Conservation (phyloP, 2,113 vertebrate genomes). For the Nematolebias whitei region DNA sequence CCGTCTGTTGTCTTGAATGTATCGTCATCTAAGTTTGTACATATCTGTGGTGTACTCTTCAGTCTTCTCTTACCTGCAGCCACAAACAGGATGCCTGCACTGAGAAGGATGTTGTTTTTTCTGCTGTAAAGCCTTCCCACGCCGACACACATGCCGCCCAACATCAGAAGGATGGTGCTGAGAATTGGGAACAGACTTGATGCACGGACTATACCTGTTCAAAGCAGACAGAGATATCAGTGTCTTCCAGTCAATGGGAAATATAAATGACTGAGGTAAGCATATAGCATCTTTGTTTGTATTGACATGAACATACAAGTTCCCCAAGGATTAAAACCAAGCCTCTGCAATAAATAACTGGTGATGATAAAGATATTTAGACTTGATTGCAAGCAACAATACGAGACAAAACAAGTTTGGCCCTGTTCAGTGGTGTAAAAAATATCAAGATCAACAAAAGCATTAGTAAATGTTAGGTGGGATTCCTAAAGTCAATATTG, state of each 20-base stretch:
- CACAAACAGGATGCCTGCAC: constrained; percentile 95
- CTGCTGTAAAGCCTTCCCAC: constrained; percentile 91
- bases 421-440: too few species aligned
- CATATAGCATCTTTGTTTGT: neutral
- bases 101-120: constrained; percentile 94
- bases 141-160: constrained; percentile 92
- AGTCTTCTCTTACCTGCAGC: constrained; percentile 85
- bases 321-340: neutral
- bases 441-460: too few species aligned
- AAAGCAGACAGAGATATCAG: constrained; percentile 7
- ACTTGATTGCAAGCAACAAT: too few species aligned
- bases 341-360: too few species aligned
- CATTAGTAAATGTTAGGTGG: too few species aligned
- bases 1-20: neutral
- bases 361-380: too few species aligned
- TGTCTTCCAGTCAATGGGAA: neutral
- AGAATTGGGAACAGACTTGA: constrained; percentile 97
- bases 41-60: neutral
- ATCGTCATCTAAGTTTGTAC: constrained; percentile 2
- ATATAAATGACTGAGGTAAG: neutral
- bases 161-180: constrained; percentile 90
- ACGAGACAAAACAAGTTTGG: too few species aligned
- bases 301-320: neutral
- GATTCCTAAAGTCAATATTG: too few species aligned
- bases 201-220: constrained; percentile 91